Evolutionary conservation across 1,140 invertebrate species (phyloP).

Genomic region (Lanistes nyassanus): DNA sequence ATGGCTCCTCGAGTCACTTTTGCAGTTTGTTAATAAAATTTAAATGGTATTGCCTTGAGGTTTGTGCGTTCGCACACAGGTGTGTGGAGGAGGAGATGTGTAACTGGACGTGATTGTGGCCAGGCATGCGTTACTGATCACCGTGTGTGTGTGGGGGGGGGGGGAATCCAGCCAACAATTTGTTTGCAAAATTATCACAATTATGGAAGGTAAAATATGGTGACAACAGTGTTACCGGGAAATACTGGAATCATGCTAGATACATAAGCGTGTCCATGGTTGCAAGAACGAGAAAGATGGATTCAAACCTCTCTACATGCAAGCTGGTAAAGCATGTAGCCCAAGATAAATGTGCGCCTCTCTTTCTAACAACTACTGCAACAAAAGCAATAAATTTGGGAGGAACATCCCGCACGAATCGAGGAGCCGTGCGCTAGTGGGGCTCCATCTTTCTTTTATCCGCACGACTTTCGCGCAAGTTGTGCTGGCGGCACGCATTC

Average conservation of each 20-base stretch:
- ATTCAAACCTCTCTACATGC: neutral
- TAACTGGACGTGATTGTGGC: neutral
- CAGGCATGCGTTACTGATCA: neutral
- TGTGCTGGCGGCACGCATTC: too few species aligned
- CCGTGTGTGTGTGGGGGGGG: neutral
- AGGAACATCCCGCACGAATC: too few species aligned
- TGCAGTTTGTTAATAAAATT: neutral
- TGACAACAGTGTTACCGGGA: neutral
- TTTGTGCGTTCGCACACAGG: neutral
- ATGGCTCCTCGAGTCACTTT: neutral
- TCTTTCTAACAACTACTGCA: too few species aligned
- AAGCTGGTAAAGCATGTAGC: neutral
- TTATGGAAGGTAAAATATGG: neutral
- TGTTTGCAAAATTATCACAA: neutral
- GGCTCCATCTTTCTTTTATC: too few species aligned
- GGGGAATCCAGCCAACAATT: neutral
- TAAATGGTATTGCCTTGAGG: neutral
- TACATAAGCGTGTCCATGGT: neutral
- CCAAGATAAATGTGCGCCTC: too few species aligned
- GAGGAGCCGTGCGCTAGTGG: too few species aligned
- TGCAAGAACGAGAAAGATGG: constrained; percentile 8
- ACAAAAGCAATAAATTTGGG: too few species aligned
- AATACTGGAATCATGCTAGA: neutral
- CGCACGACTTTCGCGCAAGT: too few species aligned
- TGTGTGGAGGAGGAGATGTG: neutral